A percentile compares a stretch with the other conserved stretches of the same genome.
Conservation (phyloP, 2,888 invertebrate species). For the Drepana falcataria region DNA sequence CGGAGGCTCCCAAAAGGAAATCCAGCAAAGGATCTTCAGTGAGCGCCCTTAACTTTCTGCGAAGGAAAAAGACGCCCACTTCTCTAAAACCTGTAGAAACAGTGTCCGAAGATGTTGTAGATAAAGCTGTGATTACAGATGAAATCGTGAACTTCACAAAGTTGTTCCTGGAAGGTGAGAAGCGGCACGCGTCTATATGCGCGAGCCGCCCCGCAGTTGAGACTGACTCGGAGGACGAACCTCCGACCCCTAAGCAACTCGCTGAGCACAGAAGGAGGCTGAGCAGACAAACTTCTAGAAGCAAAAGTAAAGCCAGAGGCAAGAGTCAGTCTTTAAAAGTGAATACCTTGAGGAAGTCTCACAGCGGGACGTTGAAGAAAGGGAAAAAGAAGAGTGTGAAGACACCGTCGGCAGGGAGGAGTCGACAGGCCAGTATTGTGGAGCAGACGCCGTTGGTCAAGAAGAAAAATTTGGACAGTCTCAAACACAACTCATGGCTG, state of each 20-base stretch:
- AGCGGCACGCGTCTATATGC: slow-evolving; percentile 45
- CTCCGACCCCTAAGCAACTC: slow-evolving; percentile 49
- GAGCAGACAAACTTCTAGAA: slow-evolving; percentile 67
- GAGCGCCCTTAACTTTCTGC: slow-evolving; percentile 61
- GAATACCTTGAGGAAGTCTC: slow-evolving; percentile 65
- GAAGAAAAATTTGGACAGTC: slow-evolving; percentile 56
- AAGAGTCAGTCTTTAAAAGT: slow-evolving; percentile 69
- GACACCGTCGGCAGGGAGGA: slow-evolving; percentile 48
- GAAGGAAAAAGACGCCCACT: slow-evolving; percentile 65
- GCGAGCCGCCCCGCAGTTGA: slow-evolving; percentile 46
- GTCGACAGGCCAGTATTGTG: slow-evolving; percentile 64
- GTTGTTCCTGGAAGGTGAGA: slow-evolving; percentile 64
- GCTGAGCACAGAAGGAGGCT: slow-evolving; percentile 63
- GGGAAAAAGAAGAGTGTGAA: slow-evolving; percentile 63
- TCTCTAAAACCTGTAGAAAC: slow-evolving; percentile 58
- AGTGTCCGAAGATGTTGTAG: slow-evolving; percentile 53
- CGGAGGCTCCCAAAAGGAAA: slow-evolving; percentile 62
- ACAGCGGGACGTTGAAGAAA: slow-evolving; percentile 69
- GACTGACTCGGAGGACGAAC: slow-evolving; percentile 63
- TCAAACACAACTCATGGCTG: slow-evolving; percentile 64
- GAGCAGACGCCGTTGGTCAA: slow-evolving; percentile 57
- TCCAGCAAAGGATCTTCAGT: slow-evolving; percentile 68
- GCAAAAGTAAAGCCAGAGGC: slow-evolving; percentile 68
- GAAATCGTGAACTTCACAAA: slow-evolving; percentile 61
- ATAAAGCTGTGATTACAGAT: slow-evolving; percentile 43